phyloP scores from a whole-genome alignment of 2,888 invertebrate species.

The Torymus tubicola region DNA sequence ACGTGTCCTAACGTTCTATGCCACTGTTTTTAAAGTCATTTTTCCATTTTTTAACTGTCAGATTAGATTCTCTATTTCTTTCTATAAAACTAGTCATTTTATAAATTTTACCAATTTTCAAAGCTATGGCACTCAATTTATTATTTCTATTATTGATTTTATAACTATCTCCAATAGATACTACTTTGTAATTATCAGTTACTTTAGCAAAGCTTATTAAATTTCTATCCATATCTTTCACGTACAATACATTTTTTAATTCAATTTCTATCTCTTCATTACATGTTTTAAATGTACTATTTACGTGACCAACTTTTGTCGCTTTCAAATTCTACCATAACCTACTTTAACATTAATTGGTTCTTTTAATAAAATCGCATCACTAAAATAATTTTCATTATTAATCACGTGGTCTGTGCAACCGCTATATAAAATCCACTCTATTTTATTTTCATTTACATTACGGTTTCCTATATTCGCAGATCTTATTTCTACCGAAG shows the following conservation, averaged over 20 bases:
- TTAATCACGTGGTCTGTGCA: too few relatives aligned
- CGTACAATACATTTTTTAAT: neutral
- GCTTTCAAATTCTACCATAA: too few relatives aligned
- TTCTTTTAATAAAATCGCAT: too few relatives aligned
- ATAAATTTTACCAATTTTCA: neutral
- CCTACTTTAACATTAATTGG: too few relatives aligned
- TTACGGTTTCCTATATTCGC: too few relatives aligned
- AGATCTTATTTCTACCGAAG: too few relatives aligned
- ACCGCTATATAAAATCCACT: too few relatives aligned
- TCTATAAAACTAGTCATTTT: neutral
- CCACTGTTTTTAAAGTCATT: neutral
- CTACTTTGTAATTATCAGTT: neutral
- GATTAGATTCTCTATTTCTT: neutral
- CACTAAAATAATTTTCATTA: too few relatives aligned
- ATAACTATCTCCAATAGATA: neutral
- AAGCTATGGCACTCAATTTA: neutral
- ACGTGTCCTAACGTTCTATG: constrained; percentile 10
- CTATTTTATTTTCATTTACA: too few relatives aligned
- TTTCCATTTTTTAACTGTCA: neutral
- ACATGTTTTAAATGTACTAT: too few relatives aligned
- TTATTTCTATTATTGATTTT: neutral
- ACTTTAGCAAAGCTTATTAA: neutral
- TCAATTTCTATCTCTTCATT: too few relatives aligned
- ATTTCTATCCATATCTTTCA: constrained; percentile 5
- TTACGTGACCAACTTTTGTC: too few relatives aligned